phyloP scores from a whole-genome alignment of 2,797 vertebrate species.

The Pampus argenteus region DNA sequence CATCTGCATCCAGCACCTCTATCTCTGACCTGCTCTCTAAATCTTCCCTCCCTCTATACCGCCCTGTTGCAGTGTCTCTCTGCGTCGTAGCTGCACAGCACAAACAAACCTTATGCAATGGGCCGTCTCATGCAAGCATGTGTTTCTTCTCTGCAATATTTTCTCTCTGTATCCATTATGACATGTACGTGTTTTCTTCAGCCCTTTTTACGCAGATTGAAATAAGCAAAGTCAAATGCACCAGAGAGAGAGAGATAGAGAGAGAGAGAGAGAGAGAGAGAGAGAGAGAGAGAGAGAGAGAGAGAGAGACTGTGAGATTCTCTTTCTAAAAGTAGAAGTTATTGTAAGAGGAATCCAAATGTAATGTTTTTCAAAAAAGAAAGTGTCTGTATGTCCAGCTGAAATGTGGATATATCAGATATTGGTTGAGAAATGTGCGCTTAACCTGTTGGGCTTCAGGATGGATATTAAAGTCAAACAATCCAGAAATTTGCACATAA shows the following conservation, averaged over 20 bases:
- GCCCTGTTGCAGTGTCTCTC: constrained; percentile 67
- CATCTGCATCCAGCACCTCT: constrained; percentile 56
- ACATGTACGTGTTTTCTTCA: background rate
- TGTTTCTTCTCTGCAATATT: constrained; percentile 10
- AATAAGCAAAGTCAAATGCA: constrained; percentile 29
- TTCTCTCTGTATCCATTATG: background rate
- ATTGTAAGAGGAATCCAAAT: background rate
- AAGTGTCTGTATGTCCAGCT: background rate
- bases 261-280: too few relatives aligned
- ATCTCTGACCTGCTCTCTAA: constrained; percentile 43
- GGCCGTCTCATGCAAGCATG: constrained; percentile 17
- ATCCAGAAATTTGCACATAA: background rate
- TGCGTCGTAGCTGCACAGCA: constrained; percentile 48
- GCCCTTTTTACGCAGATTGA: constrained; percentile 9
- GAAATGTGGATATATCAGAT: background rate
- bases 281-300: too few relatives aligned
- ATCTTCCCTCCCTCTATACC: constrained; percentile 40
- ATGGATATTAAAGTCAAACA: background rate
- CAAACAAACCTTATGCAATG: constrained; percentile 49
- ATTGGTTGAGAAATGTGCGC: background rate
- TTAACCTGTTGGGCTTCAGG: background rate
- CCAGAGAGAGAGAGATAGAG: background rate
- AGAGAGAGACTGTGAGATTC: too few relatives aligned
- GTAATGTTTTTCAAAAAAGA: background rate
- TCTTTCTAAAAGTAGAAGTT: background rate